Base-by-base conservation (phyloP, 2,888 invertebrate species). In the Cacoxenus indagator region DNA sequence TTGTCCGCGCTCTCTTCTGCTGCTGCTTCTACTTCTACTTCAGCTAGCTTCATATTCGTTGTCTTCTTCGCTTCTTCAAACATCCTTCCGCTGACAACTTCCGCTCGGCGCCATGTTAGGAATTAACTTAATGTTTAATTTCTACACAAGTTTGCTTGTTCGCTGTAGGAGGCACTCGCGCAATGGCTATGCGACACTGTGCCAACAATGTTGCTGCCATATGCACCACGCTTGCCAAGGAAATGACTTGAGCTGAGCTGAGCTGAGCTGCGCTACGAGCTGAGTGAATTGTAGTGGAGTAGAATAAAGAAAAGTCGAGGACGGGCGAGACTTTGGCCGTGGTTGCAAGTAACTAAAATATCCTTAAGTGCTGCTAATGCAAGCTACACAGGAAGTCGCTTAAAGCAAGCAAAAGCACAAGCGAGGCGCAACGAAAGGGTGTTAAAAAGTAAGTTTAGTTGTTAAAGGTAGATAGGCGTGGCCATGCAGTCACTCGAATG, bases 61-160 rank as follows among this genome's bases (percentile, higher is more conserved):
- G 61, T 37, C 61, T 37, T 22, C n/a, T 8, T 55, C 27, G 26
- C 43, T 61, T 43, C 43, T 37, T 61, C 11, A 22, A 43, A 61
- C 43, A 61, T 61, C 61, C 61, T 61, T 61, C 61, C 61, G 61
- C 43, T 61, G 8, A 43, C 61, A 61, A 61, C 61, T 61, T 61
- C 61, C 61, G 61, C 43, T 61, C 37, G 61, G 17, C 61, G 61
- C 61, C 61, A 61, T 61, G 61, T 61, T 61, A 61, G 61, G 61
- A 61, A 61, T 61, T 61, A 61, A 61, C 61, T 61, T 61, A 61
- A 61, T 61, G 61, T 61, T 61, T 61, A 61, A 61, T 61, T 61
- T 61, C 61, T 22, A 61, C 61, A 61, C 61, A 61, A 61, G 61
- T 61, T 61, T 61, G 37, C 61, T 61, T 61, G 43, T 43, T 37